These are phyloP conservation scores for Pogonophryne albipinna DNA, from an alignment of 2,797 vertebrate genomes.

Conservation along the genomic window DNA sequence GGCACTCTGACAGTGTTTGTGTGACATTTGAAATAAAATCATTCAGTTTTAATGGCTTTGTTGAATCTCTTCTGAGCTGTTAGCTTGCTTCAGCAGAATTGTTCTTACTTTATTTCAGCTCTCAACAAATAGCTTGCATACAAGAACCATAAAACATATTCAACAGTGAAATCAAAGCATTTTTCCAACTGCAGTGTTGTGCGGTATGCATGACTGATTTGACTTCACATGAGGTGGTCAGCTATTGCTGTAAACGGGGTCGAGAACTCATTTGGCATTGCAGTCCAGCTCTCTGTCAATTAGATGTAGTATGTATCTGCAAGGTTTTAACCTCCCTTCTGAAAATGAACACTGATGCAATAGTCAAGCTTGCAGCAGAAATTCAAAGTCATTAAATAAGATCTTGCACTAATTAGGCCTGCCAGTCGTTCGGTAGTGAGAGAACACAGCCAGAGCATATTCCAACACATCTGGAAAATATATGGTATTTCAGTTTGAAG, in stretches of 20 bases:
- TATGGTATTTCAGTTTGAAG: background rate
- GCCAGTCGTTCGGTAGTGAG: slow-evolving; percentile 38
- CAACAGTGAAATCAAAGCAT: slow-evolving; percentile 13
- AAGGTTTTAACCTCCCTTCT: slow-evolving; percentile 62
- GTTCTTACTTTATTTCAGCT: background rate
- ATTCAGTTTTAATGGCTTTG: background rate
- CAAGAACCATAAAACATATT: slow-evolving; percentile 5
- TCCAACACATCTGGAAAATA: background rate
- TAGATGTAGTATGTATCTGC: slow-evolving; percentile 47
- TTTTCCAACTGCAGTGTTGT: background rate
- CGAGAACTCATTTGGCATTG: slow-evolving; percentile 44
- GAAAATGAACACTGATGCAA: slow-evolving; percentile 72
- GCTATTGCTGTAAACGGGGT: slow-evolving; percentile 9
- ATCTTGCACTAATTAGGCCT: slow-evolving; percentile 62
- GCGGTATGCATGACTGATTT: background rate
- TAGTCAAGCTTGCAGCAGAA: slow-evolving; percentile 56
- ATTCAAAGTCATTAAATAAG: slow-evolving; percentile 61
- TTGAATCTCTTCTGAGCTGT: slow-evolving; percentile 5
- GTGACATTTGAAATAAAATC: background rate
- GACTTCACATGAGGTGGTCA: slow-evolving; percentile 16
- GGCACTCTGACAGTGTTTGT: background rate
- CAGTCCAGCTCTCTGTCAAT: slow-evolving; percentile 59
- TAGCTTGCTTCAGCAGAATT: background rate
- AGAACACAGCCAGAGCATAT: slow-evolving; percentile 22
- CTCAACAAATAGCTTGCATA: background rate